Conservation (phyloP, 1,140 invertebrate species). For the Atopsyche davidsoni region DNA sequence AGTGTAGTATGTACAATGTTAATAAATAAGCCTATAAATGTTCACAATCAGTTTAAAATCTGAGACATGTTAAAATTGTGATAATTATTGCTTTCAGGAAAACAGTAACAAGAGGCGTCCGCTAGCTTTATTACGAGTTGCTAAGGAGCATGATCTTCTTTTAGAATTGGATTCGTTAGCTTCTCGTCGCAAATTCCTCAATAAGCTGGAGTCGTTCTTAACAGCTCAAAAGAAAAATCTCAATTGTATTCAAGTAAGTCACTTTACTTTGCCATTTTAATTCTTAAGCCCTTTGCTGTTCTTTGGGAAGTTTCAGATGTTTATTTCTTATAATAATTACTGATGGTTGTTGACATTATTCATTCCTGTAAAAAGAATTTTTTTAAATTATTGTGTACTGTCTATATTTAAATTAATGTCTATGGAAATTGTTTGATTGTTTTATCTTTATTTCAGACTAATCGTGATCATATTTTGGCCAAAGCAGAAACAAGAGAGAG, state of each 20-base stretch:
- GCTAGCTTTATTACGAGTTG: constrained; percentile 77
- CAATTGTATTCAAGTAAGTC: constrained; percentile 56
- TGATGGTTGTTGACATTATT: too few species aligned
- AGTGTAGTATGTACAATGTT: constrained; percentile 49
- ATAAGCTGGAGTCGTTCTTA: constrained; percentile 81
- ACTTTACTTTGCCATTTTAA: too few species aligned
- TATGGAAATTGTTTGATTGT: too few species aligned
- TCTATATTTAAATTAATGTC: too few species aligned
- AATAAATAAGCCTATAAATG: background rate
- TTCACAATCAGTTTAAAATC: background rate
- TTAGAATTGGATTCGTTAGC: constrained; percentile 82
- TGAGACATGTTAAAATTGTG: background rate
- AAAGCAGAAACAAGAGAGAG: constrained; percentile 95
- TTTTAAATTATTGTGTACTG: too few species aligned
- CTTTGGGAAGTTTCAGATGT: too few species aligned
- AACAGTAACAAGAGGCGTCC: constrained; percentile 72
- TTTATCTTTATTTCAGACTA: constrained; percentile 37
- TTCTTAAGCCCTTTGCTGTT: too few species aligned
- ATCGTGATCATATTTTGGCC: constrained; percentile 81
- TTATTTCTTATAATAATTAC: too few species aligned
- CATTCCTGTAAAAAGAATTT: too few species aligned
- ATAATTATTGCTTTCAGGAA: constrained; percentile 47
- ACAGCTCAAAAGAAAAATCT: constrained; percentile 76
- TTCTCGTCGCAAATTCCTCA: constrained; percentile 81
- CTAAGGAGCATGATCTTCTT: constrained; percentile 94